Evolutionary conservation across 2,797 vertebrate species (phyloP), one percentile per base, ranked within the genome.

Genomic region (Acrossocheilus wenchowensis): DNA sequence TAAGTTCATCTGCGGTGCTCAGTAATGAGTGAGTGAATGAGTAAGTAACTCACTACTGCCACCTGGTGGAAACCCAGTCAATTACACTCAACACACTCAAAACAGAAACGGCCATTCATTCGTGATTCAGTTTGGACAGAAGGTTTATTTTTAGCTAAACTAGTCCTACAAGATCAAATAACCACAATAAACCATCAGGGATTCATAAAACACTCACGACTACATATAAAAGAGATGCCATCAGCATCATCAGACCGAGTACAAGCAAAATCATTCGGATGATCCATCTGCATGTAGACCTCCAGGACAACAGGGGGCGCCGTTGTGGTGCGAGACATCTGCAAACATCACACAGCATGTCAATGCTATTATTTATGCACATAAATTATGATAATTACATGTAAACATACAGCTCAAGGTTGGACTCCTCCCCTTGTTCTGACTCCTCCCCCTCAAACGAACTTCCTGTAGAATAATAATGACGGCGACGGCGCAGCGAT

Each of bases 361-460:
- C 60, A 60, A 34, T 1, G 5, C 17, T 36, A 1, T 48, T 17
- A 36, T 34, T n/a, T 41, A 54, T 6, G 48, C 11, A 0, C 60
- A 43, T 85, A 52, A 43, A 30, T 60, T 45, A 45, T 39, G 23
- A 60, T 41, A 2, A 30, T 48, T 7, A 57, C 10, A 52, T 80
- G 52, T 14, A 26, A n/a, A 83, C 84, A 19, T 52, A 83, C 86
- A 41, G 21, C 26, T 81, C 52, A 64, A 4, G 7, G 21, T 78
- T 60, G 43, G 57, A 36, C 62, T 80, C 80, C 79, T 66, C 80
- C 30, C n/a, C 60, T 34, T 0, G 12, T 36, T 54, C 36, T 11
- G 57, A 64, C 86, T 74, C 82, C 52, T 66, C 82, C 82, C 60
- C 48, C 50, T 87, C 57, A 15, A 45, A 54, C 57, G 82, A 80